A percentile compares a stretch with the other conserved stretches of the same genome.
Conservation (phyloP, 2,888 invertebrate genomes). For the Eugnorisma glareosa region DNA sequence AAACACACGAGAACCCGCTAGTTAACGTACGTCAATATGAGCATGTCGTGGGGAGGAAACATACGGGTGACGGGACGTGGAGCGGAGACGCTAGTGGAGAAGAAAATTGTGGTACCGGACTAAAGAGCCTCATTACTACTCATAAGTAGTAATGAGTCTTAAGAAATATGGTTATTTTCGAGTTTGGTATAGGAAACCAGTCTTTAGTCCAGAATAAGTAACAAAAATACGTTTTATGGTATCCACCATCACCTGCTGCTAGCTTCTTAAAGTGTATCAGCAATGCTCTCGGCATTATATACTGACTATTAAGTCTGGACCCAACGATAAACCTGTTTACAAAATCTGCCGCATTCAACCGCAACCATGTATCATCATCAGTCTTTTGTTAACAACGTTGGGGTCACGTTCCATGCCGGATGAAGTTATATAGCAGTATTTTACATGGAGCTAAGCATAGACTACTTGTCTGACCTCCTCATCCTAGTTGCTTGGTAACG, state of each 20-base stretch:
- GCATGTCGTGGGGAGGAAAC: slow-evolving; percentile 35
- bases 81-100: not conserved
- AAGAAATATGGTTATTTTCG: not conserved
- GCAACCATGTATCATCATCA: not conserved
- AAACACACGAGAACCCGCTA: slow-evolving; percentile 67
- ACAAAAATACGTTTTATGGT: not conserved
- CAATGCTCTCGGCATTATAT: no score
- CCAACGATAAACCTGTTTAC: fast-evolving
- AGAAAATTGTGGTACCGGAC: not conserved
- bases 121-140: no score
- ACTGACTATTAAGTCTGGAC: not conserved
- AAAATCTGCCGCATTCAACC: not conserved
- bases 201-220: not conserved
- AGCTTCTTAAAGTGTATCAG: not conserved
- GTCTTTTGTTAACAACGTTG: not conserved
- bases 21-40: slow-evolving; percentile 61
- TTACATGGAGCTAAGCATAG: not conserved
- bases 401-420: not conserved
- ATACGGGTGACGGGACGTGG: slow-evolving; percentile 34
- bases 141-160: no score
- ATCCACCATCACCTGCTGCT: not conserved
- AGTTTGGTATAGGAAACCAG: not conserved
- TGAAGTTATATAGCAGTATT: not conserved
- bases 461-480: not conserved
- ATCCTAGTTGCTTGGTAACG: not conserved